phyloP scores from a whole-genome alignment of 2,797 vertebrate genomes.

The Acanthurus tractus region DNA sequence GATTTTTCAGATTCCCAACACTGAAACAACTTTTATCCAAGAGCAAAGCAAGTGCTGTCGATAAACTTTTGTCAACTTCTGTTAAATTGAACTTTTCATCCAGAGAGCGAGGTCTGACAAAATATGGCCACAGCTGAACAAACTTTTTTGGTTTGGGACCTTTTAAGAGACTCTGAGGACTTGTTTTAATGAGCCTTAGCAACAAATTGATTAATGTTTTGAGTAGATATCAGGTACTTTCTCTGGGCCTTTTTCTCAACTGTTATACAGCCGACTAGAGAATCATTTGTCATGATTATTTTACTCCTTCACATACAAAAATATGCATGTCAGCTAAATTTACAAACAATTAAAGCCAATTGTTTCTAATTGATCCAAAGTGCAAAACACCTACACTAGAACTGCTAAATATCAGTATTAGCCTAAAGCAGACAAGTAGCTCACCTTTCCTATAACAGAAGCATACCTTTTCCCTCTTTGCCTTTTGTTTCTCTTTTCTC shows the following conservation, averaged over 20 bases:
- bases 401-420: not conserved
- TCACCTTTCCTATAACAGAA: not conserved
- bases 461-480: not conserved
- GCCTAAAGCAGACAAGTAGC: conserved; percentile 15
- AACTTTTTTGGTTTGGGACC: conserved; percentile 3
- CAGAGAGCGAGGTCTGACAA: too few species aligned
- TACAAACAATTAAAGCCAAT: conserved; percentile 33
- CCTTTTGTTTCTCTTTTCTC: not conserved
- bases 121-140: too few species aligned
- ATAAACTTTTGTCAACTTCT: too few species aligned
- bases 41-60: too few species aligned
- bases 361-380: not conserved
- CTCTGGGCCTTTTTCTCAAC: conserved; percentile 27
- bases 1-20: too few species aligned
- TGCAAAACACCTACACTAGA: not conserved
- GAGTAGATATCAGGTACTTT: conserved; percentile 34
- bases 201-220: conserved; percentile 12
- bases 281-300: not conserved
- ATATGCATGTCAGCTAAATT: conserved; percentile 18
- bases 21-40: too few species aligned
- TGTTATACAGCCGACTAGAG: not conserved
- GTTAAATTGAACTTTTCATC: too few species aligned
- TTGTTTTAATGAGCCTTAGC: conserved; percentile 1
- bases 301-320: not conserved
- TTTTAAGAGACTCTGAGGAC: not conserved